phyloP scores from a whole-genome alignment of 2,113 vertebrate genomes.

The Alexandromys fortis region DNA sequence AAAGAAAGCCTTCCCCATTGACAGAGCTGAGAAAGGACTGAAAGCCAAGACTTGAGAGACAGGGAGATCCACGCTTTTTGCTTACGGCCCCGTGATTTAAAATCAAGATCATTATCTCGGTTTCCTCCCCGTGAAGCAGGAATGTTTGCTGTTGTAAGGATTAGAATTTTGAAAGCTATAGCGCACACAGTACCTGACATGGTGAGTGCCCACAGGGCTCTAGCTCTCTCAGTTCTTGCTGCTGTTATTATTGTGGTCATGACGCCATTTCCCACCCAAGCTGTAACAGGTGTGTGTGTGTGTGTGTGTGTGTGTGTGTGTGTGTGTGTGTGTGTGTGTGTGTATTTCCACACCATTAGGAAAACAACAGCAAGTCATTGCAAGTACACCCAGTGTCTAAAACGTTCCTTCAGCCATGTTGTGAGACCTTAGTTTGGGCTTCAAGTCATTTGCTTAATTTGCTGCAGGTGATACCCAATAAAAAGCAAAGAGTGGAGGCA shows the following conservation, averaged over 20 bases:
- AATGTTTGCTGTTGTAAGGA: neutral
- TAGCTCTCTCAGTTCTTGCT: neutral
- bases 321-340: neutral
- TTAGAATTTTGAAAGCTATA: neutral
- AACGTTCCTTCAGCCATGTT: neutral
- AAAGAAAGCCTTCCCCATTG: neutral
- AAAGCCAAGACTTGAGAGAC: neutral
- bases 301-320: neutral
- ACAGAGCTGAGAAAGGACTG: neutral
- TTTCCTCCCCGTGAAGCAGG: slow-evolving; percentile 24
- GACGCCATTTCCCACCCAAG: neutral
- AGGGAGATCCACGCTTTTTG: neutral
- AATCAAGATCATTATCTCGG: neutral
- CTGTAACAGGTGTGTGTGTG: neutral
- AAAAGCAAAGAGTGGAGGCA: neutral
- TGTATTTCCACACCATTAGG: neutral
- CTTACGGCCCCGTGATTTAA: neutral
- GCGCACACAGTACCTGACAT: neutral
- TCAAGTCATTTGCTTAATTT: slow-evolving; percentile 5
- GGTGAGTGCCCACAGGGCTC: neutral
- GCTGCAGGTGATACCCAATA: neutral
- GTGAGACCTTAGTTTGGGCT: neutral
- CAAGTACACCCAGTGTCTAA: neutral
- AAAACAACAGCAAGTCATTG: neutral
- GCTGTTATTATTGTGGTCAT: neutral